phyloP scores from a whole-genome alignment of 2,113 vertebrate genomes.

The Boleophthalmus pectinirostris region DNA sequence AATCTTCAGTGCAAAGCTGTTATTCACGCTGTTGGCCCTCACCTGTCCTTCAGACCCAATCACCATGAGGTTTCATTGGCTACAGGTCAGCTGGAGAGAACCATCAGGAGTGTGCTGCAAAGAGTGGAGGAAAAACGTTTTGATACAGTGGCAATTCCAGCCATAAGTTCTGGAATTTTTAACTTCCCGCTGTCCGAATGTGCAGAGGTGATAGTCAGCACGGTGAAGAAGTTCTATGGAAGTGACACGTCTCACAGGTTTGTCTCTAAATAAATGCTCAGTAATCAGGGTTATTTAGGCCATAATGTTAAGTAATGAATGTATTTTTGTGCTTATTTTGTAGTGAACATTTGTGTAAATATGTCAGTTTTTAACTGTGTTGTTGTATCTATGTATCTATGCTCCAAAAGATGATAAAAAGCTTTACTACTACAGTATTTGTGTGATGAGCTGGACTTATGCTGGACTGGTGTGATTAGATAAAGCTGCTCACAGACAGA shows the following conservation, averaged over 20 bases:
- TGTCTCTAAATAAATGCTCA: too few species aligned
- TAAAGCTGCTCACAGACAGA: too few species aligned
- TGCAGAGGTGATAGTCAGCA: slow-evolving; percentile 74
- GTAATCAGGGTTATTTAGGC: too few species aligned
- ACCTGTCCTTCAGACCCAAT: rapidly evolving
- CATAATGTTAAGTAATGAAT: too few species aligned
- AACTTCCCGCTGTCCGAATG: slow-evolving; percentile 80
- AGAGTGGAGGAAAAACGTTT: rapidly evolving
- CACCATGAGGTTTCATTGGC: rapidly evolving
- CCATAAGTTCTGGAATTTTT: slow-evolving; percentile 88
- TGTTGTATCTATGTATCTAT: too few species aligned
- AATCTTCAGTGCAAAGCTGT: slow-evolving; percentile 75
- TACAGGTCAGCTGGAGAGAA: neutral
- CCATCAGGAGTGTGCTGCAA: slow-evolving; percentile 64
- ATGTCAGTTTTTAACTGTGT: too few species aligned
- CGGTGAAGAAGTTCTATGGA: slow-evolving; percentile 56
- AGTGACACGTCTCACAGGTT: rapidly evolving
- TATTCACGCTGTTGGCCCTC: slow-evolving; percentile 88
- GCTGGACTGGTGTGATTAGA: too few species aligned
- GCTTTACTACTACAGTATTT: too few species aligned
- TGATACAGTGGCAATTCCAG: slow-evolving; percentile 85
- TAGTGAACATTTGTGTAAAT: too few species aligned
- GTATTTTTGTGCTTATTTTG: too few species aligned
- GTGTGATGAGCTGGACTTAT: too few species aligned
- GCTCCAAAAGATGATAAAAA: too few species aligned